phyloP scores from a whole-genome alignment of 2,888 invertebrate species.

The Seladonia tumulorum region DNA sequence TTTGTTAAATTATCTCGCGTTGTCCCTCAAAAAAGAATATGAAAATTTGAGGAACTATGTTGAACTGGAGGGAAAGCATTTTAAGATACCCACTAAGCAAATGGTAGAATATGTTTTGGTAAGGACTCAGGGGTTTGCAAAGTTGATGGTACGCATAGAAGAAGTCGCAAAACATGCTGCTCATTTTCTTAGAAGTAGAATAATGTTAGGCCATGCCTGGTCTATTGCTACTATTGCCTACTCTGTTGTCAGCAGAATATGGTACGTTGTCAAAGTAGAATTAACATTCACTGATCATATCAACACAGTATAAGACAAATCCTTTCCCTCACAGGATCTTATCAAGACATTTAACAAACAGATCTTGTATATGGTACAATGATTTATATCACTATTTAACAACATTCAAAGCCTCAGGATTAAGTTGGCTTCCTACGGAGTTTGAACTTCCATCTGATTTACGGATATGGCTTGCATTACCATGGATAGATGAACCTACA shows the following conservation, averaged over 20 bases:
- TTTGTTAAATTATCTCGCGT: conserved; percentile 85
- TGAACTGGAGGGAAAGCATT: conserved; percentile 71
- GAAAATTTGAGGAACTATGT: conserved; percentile 70
- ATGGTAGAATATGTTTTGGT: conserved; percentile 86
- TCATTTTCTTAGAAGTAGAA: conserved; percentile 85
- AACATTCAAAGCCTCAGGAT: conserved; percentile 84
- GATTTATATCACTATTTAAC: conserved; percentile 83
- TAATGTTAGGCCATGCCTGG: conserved; percentile 86
- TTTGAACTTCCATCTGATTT: conserved; percentile 85
- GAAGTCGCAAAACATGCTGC: conserved; percentile 85
- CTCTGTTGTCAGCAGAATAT: conserved; percentile 86
- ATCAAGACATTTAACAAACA: conserved; percentile 84
- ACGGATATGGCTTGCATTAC: conserved; percentile 85
- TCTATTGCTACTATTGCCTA: conserved; percentile 86
- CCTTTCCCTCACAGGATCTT: conserved; percentile 80
- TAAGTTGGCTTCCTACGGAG: conserved; percentile 84
- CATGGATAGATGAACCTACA: conserved; percentile 84
- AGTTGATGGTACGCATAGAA: conserved; percentile 85
- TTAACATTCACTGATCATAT: neutral
- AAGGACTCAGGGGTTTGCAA: conserved; percentile 86
- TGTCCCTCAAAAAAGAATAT: conserved; percentile 85
- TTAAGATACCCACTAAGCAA: conserved; percentile 86
- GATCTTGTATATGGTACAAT: conserved; percentile 85
- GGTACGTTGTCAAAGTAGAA: conserved; percentile 77
- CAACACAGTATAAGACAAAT: neutral